Evolutionary conservation across 2,797 vertebrate genomes (phyloP).

Genomic region (Dicrostonyx torquatus): DNA sequence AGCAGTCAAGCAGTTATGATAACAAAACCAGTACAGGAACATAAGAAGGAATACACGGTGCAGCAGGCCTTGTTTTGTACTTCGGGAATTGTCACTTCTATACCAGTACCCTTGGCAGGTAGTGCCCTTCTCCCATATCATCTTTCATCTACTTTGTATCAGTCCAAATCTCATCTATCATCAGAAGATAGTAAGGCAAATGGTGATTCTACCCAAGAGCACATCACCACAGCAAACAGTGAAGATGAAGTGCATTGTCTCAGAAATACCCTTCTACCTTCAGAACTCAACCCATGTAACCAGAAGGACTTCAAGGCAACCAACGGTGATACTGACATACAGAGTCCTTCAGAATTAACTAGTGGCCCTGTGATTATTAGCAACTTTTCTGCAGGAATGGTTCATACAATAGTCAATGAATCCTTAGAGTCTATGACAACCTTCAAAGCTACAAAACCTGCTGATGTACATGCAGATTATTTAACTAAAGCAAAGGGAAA

Average conservation of each 20-base stretch:
- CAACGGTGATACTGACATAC: slow-evolving; percentile 42
- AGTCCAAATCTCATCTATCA: slow-evolving; percentile 74
- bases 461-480: slow-evolving; percentile 89
- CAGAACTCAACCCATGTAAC: slow-evolving; percentile 64
- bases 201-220: slow-evolving; percentile 71
- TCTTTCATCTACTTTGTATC: slow-evolving; percentile 84
- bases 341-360: slow-evolving; percentile 64
- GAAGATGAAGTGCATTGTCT: slow-evolving; percentile 79
- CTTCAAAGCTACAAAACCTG: slow-evolving; percentile 89
- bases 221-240: slow-evolving; percentile 64
- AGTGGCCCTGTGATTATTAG: slow-evolving; percentile 74
- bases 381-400: slow-evolving; percentile 92
- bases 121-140: slow-evolving; percentile 90
- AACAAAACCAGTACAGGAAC: slow-evolving; percentile 81
- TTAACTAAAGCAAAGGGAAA: slow-evolving; percentile 87
- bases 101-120: slow-evolving; percentile 95
- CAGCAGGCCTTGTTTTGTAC: slow-evolving; percentile 95
- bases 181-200: slow-evolving; percentile 81
- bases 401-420: slow-evolving; percentile 93
- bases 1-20: slow-evolving; percentile 78
- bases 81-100: slow-evolving; percentile 95
- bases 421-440: slow-evolving; percentile 92
- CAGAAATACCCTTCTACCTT: slow-evolving; percentile 81
- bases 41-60: slow-evolving; percentile 90
- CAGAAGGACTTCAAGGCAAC: slow-evolving; percentile 68